Evolutionary conservation across 2,888 invertebrate genomes (phyloP), one percentile per base, ranked within the genome.

Genomic region (Galerucella pusilla): DNA sequence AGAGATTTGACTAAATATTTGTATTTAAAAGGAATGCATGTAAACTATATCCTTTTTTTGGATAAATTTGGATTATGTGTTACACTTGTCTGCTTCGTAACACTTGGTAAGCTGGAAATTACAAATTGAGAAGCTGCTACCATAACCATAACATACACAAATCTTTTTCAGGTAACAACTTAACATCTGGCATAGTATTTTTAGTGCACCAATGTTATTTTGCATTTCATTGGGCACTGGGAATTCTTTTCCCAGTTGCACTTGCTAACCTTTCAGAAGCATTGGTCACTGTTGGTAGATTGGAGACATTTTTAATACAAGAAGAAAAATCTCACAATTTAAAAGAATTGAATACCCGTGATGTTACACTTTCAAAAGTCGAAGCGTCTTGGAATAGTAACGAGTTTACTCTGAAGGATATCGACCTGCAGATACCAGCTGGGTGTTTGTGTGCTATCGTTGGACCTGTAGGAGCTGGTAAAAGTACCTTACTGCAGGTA

Each of bases 11-110:
- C 90, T 79, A 86, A 89, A 49, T 91, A 92, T 10, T 92, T 93
- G 0, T 92, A 92, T 87, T 89, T 93, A 74, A 89, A 91, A 84
- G 93, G 91, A 0, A 90, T 93, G 80, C 91, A 91, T 10, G 88
- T 91, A n/a, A 92, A 93, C 0, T 85, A 90, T 77, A 86, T 91
- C 84, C 93, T 97, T 63, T 96, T 96, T 85, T 94, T 96, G 0
- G 94, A 96, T 83, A 92, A 97, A 79, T 90, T 95, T 49, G 94
- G 97, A 1, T 89, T 97, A 12, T 95, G 93, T 84, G 91, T 94
- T 71, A 95, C 96, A 0, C 90, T 97, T 68, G 89, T 95, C 49
- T 91, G 93, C 1, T 96, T 93, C 84, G 93, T 94, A 11, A 5
- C n/a, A 52, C n/a, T 52, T n/a, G 52, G 52, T 52, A 52, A 52